Base-by-base conservation (phyloP, 2,113 vertebrate species). In the Sander vitreus region DNA sequence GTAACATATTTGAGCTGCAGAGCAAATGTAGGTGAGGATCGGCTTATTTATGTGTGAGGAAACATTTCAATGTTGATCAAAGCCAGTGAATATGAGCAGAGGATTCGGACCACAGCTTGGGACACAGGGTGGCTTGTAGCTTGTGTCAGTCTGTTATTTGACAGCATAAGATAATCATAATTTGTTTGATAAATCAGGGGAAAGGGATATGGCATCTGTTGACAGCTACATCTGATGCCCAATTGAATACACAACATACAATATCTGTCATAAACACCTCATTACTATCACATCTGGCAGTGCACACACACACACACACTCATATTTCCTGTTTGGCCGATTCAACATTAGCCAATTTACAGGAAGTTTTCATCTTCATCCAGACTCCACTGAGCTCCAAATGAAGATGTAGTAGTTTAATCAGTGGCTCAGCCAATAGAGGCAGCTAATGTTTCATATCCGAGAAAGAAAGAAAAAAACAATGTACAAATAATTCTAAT, bases 211-310 rank as follows among this genome's bases (percentile, higher is more conserved):
- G 21, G 51, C 87, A 78, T 80, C 73, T 86, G 78, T 66, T 83
- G 74, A 67, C 58, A 54, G 45, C 47, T 73, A 76, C 78, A 76
- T 81, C 57, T 13, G 73, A 76, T 70, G 70, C 81, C 79, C 83
- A 83, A 63, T 47, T 85, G 74, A 84, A 81, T 76, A 45, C 66
- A 84, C 72, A 80, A 84, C 81, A 80, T 62, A 87, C 58, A 87
- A 80, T 68, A 88, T 82, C 62, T 50, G 78, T 87, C 85, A 88
- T 78, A 63, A 85, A 87, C 74, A 83, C 57, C 80, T 78, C 75
- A 85, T 90, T 91, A 86, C 84, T 30, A 77, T 84, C 63, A 55
- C 45, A 10, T 81, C 80, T 87, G 80, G 78, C 73, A 13, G 19
- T 51, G 2, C 27, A 27, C 27, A 27, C 27, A 27, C 27, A 27